phyloP scores from a whole-genome alignment of 2,888 invertebrate genomes.

The Melanostoma scalare region DNA sequence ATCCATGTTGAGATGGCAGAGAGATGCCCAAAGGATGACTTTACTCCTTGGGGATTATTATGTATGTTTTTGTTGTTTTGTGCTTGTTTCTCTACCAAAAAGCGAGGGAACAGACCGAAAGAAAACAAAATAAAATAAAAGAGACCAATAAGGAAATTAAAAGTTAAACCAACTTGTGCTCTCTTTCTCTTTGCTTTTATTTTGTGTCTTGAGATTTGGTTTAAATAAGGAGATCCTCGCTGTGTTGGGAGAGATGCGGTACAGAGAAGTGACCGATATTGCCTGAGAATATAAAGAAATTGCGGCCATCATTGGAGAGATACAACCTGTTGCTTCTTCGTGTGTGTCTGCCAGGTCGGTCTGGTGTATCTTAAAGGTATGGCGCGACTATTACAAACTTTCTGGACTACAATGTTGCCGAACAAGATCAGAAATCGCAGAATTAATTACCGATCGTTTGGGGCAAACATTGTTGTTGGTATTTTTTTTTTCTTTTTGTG shows the following conservation, averaged over 20 bases:
- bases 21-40: slow-evolving; percentile 38
- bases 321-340: slow-evolving; percentile 53
- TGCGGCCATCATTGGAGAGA: not conserved
- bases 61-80: not conserved
- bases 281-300: slow-evolving; percentile 4
- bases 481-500: not conserved
- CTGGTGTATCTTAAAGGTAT: slow-evolving; percentile 29
- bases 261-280: slow-evolving; percentile 39
- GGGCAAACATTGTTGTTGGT: slow-evolving; percentile 52
- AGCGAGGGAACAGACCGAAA: not conserved
- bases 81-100: slow-evolving; percentile 2
- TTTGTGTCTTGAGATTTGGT: not conserved
- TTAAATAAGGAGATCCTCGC: slow-evolving; percentile 11
- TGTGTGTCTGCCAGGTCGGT: slow-evolving; percentile 42
- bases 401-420: slow-evolving; percentile 54
- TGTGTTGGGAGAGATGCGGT: not conserved
- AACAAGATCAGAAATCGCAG: slow-evolving; percentile 63
- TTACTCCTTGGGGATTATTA: slow-evolving; percentile 43
- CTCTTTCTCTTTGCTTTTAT: slow-evolving; percentile 28
- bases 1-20: not conserved
- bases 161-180: slow-evolving; percentile 32
- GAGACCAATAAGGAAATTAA: slow-evolving; percentile 52
- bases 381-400: slow-evolving; percentile 49
- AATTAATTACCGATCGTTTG: slow-evolving; percentile 63
- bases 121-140: not conserved